These are phyloP conservation scores for Drosophila pegasa DNA, from an alignment of 2,888 invertebrate species.

Conservation along the genomic window DNA sequence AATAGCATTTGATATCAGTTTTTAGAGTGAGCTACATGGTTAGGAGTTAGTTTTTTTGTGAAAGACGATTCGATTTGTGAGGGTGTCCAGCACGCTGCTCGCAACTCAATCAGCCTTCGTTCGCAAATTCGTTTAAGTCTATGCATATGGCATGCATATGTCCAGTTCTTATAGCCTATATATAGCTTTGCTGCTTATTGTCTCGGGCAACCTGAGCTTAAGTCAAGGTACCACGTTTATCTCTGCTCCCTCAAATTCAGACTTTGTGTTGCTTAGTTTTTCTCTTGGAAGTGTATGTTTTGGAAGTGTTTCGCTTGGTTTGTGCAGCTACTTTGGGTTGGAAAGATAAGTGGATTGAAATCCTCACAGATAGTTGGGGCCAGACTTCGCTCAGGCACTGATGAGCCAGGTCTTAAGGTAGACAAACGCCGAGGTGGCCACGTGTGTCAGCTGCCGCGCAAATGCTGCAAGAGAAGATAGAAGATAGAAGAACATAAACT, in stretches of 20 bases:
- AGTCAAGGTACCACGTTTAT: conserved; percentile 34
- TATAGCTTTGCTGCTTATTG: conserved; percentile 51
- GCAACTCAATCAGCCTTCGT: conserved; percentile 36
- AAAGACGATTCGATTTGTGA: conserved; percentile 34
- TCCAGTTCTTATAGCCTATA: conserved; percentile 32
- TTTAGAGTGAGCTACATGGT: conserved; percentile 29
- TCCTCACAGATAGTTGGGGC: neutral
- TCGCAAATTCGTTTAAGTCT: conserved; percentile 46
- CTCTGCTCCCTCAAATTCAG: conserved; percentile 51
- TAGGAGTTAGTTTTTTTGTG: conserved; percentile 3
- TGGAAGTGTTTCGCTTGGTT: conserved; percentile 42
- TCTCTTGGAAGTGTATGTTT: conserved; percentile 12
- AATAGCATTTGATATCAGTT: conserved; percentile 13
- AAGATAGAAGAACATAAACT: conserved; percentile 55
- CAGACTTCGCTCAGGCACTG: conserved; percentile 59
- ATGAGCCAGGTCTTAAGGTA: conserved; percentile 76
- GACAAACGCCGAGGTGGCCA: conserved; percentile 66
- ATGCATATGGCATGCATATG: conserved; percentile 24
- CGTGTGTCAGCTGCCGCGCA: conserved; percentile 59
- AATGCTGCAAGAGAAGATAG: conserved; percentile 64
- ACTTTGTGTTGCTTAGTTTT: conserved; percentile 61
- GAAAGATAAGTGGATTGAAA: conserved; percentile 9
- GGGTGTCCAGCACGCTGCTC: conserved; percentile 67
- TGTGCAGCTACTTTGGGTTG: conserved; percentile 19
- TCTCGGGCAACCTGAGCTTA: conserved; percentile 22